phyloP scores from a whole-genome alignment of 2,113 vertebrate species.

The Rynchops niger region DNA sequence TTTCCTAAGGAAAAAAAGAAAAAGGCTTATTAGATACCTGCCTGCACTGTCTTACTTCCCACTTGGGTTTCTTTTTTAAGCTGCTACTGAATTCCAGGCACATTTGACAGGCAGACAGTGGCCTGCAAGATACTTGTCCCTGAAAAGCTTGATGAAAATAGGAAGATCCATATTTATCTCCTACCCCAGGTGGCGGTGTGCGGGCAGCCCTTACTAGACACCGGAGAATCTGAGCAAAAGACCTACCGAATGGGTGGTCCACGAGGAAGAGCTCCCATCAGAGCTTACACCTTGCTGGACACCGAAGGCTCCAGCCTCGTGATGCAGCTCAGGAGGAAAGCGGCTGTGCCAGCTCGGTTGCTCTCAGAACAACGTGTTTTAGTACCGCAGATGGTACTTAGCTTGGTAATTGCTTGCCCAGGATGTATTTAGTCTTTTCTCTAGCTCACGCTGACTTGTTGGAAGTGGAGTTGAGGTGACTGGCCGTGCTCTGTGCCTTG shows the following conservation, averaged over 20 bases:
- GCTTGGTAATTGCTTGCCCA: constrained; percentile 24
- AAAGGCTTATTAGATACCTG: neutral
- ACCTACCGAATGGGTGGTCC: neutral
- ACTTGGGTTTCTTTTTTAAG: neutral
- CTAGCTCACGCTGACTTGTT: constrained; percentile 7
- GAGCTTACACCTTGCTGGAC: neutral
- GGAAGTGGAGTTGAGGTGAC: neutral
- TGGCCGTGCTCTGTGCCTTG: neutral
- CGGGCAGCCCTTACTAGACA: neutral
- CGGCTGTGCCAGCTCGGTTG: neutral
- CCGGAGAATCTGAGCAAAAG: neutral
- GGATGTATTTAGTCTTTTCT: constrained; percentile 30
- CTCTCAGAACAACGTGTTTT: neutral
- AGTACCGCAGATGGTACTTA: constrained; percentile 40
- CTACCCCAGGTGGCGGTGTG: neutral
- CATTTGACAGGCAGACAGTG: neutral
- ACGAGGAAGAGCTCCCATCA: neutral
- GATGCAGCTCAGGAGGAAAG: neutral
- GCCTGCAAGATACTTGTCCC: neutral
- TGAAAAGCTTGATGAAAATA: neutral
- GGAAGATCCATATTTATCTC: neutral
- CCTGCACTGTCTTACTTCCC: neutral
- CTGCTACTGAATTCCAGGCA: neutral
- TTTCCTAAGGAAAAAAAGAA: neutral
- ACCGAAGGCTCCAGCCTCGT: neutral